Evolutionary conservation across 2,797 vertebrate species (phyloP), one percentile per base, ranked within the genome.

Genomic region (Anguilla pacifica): DNA sequence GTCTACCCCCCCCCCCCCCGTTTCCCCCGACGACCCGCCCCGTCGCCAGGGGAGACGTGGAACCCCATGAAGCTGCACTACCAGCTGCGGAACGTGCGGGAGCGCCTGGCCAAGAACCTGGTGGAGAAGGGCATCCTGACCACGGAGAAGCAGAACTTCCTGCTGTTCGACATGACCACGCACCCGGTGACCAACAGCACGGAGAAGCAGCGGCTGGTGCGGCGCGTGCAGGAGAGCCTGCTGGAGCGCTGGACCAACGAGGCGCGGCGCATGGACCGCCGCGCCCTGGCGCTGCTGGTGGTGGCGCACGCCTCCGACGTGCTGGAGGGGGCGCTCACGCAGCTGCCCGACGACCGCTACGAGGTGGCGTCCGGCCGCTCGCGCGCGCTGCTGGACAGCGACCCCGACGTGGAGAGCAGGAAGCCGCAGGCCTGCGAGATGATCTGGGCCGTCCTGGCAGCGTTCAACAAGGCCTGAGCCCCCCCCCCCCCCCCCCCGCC

Each of bases 61-160:
- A 97, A 97, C 90, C 96, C 96, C 25, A 96, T 97, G 93, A 97
- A 97, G 91, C 93, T 97, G 89, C 96, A 97, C 89, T 97, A 95
- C 90, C 96, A 97, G 89, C 94, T 97, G 64, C 93, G 95, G 86
- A 97, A 97, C 0, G 96, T 97, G 46, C 94, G 96, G 0, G 96
- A 97, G 88, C 95, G 96, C n/a, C 90, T 97, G 0, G 96, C 96
- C 91, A 97, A 97, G 93, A 96, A 94, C 0, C 92, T 97, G 46
- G 96, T 97, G 88, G 96, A 97, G 90, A 97, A 97, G 49, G 96
- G 96, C 0, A 96, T 97, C 90, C 92, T 97, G 85, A 96, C 95
- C 82, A 97, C 96, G 0, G 96, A 96, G 92, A 97, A 96, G 89
- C 96, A 97, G 92, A 97, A 97, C 91, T 97, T 97, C 92, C 94